Conservation (phyloP, 2,797 vertebrate species). For the Intellagama lesueurii region DNA sequence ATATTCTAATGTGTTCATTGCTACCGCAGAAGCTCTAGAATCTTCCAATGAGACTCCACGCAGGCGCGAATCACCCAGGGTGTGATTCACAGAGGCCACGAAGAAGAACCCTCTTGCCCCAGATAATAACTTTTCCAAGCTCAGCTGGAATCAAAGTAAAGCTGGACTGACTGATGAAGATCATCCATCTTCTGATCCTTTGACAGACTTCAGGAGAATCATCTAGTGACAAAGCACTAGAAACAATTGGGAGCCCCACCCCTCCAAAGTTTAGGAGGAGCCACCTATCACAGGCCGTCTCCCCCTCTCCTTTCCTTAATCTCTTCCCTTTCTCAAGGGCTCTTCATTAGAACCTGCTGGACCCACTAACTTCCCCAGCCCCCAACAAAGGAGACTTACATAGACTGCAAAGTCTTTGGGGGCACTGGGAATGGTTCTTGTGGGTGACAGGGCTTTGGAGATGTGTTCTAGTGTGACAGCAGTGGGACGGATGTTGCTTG, state of each 20-base stretch:
- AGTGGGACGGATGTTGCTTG: slow-evolving; percentile 84
- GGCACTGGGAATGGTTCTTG: slow-evolving; percentile 89
- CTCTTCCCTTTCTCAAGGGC: neutral
- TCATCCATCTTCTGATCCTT: neutral
- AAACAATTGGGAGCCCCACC: neutral
- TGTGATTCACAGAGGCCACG: no score
- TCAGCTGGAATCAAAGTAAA: neutral
- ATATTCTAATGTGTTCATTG: no score
- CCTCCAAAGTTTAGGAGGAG: neutral
- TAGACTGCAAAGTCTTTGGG: slow-evolving; percentile 89
- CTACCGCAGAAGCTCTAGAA: no score
- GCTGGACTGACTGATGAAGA: neutral
- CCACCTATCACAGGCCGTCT: neutral
- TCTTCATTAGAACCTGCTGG: neutral
- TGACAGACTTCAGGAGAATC: neutral
- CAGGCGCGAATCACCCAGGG: no score
- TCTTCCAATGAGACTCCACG: no score
- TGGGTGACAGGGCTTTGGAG: slow-evolving; percentile 87
- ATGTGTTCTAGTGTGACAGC: slow-evolving; percentile 94
- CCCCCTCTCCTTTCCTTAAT: neutral
- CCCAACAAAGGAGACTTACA: slow-evolving; percentile 72
- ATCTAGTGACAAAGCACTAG: neutral
- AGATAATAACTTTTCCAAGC: neutral
- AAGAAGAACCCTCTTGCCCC: no score
- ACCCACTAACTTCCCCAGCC: accelerated